A percentile compares a stretch with the other conserved stretches of the same genome.
These are phyloP conservation scores for Drosophila orosa DNA, from an alignment of 1,140 invertebrate genomes.

Conservation along the genomic window DNA sequence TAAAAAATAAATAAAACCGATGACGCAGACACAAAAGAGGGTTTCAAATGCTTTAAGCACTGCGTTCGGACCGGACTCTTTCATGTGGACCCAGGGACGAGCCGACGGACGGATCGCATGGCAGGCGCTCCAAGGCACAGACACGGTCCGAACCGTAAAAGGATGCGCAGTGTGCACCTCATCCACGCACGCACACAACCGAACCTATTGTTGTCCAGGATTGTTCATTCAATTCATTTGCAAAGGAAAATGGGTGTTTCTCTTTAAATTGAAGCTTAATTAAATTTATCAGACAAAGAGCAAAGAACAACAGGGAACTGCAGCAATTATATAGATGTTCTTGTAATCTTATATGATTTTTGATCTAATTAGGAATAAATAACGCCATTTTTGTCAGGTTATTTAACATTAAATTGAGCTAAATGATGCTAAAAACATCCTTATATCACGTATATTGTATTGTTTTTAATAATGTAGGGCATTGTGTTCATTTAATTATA, in stretches of 20 bases:
- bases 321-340: not conserved
- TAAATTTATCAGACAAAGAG: conserved; percentile 36
- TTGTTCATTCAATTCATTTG: conserved; percentile 36
- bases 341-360: too few species aligned
- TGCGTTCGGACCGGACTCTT: conserved; percentile 58
- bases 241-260: conserved; percentile 21
- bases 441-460: too few species aligned
- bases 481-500: too few species aligned
- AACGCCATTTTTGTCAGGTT: not conserved
- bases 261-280: conserved; percentile 45
- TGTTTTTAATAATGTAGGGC: too few species aligned
- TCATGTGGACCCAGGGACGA: conserved; percentile 54
- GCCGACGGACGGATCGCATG: conserved; percentile 15
- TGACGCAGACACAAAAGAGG: conserved; percentile 75
- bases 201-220: conserved; percentile 23
- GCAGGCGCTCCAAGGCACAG: conserved; percentile 62
- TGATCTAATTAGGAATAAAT: not conserved
- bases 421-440: too few species aligned
- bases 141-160: conserved; percentile 54
- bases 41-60: conserved; percentile 67
- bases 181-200: not conserved
- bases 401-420: not conserved
- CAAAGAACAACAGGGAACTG: too few species aligned
- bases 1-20: conserved; percentile 48
- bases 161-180: conserved; percentile 31